A percentile compares a stretch with the other conserved stretches of the same genome.
phyloP scores from a whole-genome alignment of 2,113 vertebrate genomes.

The Bubo bubo region DNA sequence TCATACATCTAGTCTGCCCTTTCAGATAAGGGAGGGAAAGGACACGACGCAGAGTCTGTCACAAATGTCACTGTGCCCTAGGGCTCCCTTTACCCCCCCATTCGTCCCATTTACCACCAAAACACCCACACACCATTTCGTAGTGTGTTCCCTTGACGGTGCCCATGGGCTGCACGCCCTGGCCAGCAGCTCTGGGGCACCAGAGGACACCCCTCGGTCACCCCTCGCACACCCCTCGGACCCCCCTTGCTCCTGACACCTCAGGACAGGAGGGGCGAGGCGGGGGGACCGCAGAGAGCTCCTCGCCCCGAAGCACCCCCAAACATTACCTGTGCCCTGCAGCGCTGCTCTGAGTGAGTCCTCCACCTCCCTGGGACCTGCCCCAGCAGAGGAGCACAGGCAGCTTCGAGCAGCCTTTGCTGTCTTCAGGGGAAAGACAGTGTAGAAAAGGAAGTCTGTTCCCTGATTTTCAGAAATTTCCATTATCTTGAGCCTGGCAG shows the following conservation, averaged over 20 bases:
- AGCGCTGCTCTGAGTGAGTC: not conserved
- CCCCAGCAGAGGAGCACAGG: not conserved
- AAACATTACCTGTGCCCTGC: not conserved
- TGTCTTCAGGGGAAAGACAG: accelerated
- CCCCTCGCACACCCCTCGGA: not conserved
- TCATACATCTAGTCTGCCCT: not conserved
- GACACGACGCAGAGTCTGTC: not conserved
- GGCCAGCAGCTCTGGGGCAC: not conserved
- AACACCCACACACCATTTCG: not conserved
- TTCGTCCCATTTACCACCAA: not conserved
- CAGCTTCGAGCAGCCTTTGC: accelerated
- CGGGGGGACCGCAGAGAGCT: not conserved
- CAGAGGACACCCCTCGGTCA: not conserved
- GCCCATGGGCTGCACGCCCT: accelerated
- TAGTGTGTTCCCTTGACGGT: accelerated
- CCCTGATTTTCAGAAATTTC: not conserved
- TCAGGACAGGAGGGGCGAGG: not conserved
- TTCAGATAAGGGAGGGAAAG: not conserved
- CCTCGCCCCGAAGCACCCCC: not conserved
- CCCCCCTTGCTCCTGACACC: not conserved
- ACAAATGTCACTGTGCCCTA: not conserved
- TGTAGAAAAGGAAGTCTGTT: not conserved
- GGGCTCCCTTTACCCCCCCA: not conserved
- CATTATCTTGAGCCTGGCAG: not conserved
- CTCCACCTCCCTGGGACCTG: not conserved